Percentiles rank a stretch among this genome's conserved stretches.
phyloP scores from a whole-genome alignment of 2,888 invertebrate species.

The Diabrotica balteata region DNA sequence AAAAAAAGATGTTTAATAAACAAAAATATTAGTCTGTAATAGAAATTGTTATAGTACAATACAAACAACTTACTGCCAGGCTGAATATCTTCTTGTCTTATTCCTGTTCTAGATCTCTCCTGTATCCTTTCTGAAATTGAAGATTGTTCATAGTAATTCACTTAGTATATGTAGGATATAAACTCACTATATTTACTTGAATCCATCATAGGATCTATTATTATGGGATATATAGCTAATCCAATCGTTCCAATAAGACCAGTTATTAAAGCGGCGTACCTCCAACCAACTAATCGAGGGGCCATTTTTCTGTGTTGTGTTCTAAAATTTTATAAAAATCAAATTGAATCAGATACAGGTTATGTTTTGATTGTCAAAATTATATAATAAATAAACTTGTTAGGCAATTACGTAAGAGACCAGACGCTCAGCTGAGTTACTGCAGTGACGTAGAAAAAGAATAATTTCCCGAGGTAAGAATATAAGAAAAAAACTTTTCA shows the following conservation, averaged over 20 bases:
- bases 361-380: no score
- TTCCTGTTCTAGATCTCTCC: constrained; percentile 59
- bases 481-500: no score
- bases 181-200: constrained; percentile 65
- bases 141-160: background rate
- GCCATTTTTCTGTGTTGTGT: constrained; percentile 3
- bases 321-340: no score
- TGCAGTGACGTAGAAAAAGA: no score
- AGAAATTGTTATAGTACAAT: no score
- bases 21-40: background rate
- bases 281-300: constrained; percentile 62
- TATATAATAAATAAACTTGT: no score
- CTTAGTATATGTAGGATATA: background rate
- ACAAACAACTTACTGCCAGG: constrained; percentile 63
- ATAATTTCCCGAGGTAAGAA: no score
- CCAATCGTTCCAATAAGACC: constrained; percentile 65
- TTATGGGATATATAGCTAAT: constrained; percentile 66
- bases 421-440: no score
- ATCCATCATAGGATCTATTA: constrained; percentile 69
- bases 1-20: constrained; percentile 38
- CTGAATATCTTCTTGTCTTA: constrained; percentile 65
- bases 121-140: constrained; percentile 60
- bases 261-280: constrained; percentile 65
- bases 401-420: no score
- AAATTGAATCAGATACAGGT: no score